Percentiles rank a stretch among this genome's conserved stretches.
phyloP scores from a whole-genome alignment of 2,888 invertebrate species.

The Metallyticus violacea region DNA sequence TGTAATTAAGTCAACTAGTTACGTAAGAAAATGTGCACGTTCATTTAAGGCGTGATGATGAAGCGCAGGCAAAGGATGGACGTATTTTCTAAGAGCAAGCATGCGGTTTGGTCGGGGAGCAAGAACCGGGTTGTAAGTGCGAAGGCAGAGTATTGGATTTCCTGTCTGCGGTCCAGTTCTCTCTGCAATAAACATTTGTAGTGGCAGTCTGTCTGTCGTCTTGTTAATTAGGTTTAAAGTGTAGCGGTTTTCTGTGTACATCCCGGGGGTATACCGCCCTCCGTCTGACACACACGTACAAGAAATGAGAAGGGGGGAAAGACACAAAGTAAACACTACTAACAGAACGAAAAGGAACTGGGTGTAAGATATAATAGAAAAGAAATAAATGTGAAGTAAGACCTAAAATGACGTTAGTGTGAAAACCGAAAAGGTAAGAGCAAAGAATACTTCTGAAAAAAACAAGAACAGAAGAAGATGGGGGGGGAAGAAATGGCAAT shows the following conservation, averaged over 20 bases:
- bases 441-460: neutral
- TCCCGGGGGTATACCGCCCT: neutral
- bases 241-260: neutral
- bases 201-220: neutral
- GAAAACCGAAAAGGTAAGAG: neutral
- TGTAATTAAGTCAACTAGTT: too few species aligned
- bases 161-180: neutral
- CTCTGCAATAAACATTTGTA: neutral
- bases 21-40: neutral
- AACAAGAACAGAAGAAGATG: too few species aligned
- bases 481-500: neutral
- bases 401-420: neutral
- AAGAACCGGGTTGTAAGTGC: too few species aligned
- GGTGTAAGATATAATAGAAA: too few species aligned
- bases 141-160: neutral
- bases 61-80: neutral
- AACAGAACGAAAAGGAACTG: neutral
- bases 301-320: neutral
- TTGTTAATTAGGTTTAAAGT: neutral
- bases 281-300: neutral
- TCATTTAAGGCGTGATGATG: neutral
- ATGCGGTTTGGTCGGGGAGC: neutral
- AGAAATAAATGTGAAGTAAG: too few species aligned
- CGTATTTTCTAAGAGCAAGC: neutral
- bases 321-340: neutral